Base-by-base conservation (phyloP, 2,797 vertebrate species). In the Enteromius argenteus region DNA sequence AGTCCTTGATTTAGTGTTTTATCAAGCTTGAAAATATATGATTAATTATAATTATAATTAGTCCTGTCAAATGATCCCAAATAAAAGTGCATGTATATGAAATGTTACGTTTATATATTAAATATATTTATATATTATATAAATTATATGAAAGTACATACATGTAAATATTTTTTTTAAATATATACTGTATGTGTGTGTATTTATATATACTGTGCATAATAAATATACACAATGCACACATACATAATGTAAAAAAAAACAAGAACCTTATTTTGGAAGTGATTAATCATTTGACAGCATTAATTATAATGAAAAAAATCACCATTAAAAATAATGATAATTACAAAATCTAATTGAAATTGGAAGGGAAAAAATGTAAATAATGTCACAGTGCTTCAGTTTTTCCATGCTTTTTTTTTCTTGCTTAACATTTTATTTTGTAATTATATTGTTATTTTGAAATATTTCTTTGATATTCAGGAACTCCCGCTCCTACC, bases 401-500 rank as follows among this genome's bases (percentile, higher is more conserved):
- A 4, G 4, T 21, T 71, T 44, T 23, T 44, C 39, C 0, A 0
- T 23, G 67, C 21, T 39, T n/a, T 3, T 42, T 13, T 39, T n/a
- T 23, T 30, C 23, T 27, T 27, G 14, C 14, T 21, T 30, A 1
- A 6, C 14, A 19, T 5, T 27, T 62, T 17, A n/a, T 53, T 9
- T 58, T 17, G 35, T 81, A 27, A 27, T 27, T 27, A 27, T 27
- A 27, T 27, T 27, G 27, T 27, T 27, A 27, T 27, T 27, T 27
- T 4, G 64, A 81, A 53, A 9, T 4, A 35, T 42, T 3, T 60
- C 0, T 73, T 3, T 58, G 27, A 51, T 77, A 2, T 83, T 3
- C 88, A 96, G 96, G 94, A 4, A 91, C 89, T 0, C 90, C 94
- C 0, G 89, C 93, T 42, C 46, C 91, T 0, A 91, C 92, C 10